Evolutionary conservation across 2,888 invertebrate species (phyloP), one percentile per base, ranked within the genome.

Genomic region (Kryphioiulus occultus): DNA sequence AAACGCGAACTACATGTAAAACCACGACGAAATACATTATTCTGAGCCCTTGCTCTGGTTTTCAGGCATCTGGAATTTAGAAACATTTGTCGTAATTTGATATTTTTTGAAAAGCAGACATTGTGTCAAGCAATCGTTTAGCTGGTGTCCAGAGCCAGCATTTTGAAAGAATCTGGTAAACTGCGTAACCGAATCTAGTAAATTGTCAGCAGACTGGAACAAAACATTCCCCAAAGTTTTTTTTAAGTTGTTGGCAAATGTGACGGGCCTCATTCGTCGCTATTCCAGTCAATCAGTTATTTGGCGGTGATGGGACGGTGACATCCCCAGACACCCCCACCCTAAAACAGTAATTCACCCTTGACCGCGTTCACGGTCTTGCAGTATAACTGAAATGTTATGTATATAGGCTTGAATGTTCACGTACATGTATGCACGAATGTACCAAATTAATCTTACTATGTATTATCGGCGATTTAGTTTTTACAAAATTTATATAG

Each of bases 281-380:
- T 26, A 68, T 68, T 68, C 26, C 68, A 68, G 68, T 26, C 68
- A 68, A 68, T 68, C 68, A 68, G 26, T n/a, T 22, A 0, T 68
- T 68, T 68, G 22, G 68, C 68, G 68, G 26, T 68, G 68, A 68
- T 68, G 68, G 68, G 26, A 68, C 68, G 68, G 68, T 68, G 68
- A 68, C 68, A 68, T 10, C 22, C 26, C 68, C 22, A 59, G 59
- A 59, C 22, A 5, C n/a, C 5, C n/a, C 53, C 22, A n/a, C n/a
- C n/a, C n/a, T n/a, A 9, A 39, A 3, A 53, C n/a, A 68, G 26
- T 22, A 68, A 68, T 22, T 10, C 26, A 59, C 59, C 2, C 59
- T 1, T 5, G 26, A 2, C 1, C 22, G 26, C 22, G 10, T 26
- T 26, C 22, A 68, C 26, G 9, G 26, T 68, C 26, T 10, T 5